These are phyloP conservation scores for Sussaba pulchella DNA, from an alignment of 2,888 invertebrate species.

Conservation along the genomic window DNA sequence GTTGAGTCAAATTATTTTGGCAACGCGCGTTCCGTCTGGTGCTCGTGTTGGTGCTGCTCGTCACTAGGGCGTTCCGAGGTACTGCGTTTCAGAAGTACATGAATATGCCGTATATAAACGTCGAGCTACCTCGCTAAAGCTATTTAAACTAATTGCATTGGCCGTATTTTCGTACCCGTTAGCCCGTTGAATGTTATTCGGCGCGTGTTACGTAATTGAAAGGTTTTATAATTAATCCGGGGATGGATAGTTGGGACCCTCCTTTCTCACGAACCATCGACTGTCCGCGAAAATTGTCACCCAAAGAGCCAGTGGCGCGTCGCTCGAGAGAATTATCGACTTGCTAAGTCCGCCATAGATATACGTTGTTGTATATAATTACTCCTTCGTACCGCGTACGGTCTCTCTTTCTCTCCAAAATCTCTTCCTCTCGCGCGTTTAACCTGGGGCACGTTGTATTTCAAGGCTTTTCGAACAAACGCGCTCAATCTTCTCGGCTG, in stretches of 20 bases:
- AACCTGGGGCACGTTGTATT: slow-evolving; percentile 13
- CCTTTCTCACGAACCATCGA: too few relatives aligned
- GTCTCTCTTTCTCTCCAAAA: slow-evolving; percentile 15
- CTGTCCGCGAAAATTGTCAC: slow-evolving; percentile 27
- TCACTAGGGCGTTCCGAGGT: slow-evolving; percentile 10
- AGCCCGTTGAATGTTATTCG: background rate
- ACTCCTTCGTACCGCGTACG: background rate
- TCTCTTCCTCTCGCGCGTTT: background rate
- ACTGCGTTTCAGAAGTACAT: slow-evolving; percentile 2
- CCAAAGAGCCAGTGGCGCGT: background rate
- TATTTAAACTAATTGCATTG: slow-evolving; percentile 27
- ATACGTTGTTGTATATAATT: slow-evolving; percentile 35
- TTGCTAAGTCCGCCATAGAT: slow-evolving; percentile 12
- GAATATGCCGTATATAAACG: background rate
- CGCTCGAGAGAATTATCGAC: slow-evolving; percentile 46
- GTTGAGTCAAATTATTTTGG: slow-evolving; percentile 54
- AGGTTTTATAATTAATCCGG: slow-evolving; percentile 4
- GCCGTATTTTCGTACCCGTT: background rate
- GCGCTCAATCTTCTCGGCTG: slow-evolving; percentile 52
- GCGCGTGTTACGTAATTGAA: slow-evolving; percentile 15
- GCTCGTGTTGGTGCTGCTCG: too few relatives aligned
- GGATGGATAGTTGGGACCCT: too few relatives aligned
- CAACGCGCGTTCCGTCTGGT: background rate
- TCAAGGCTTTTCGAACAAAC: slow-evolving; percentile 54
- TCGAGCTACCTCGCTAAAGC: slow-evolving; percentile 12